These are phyloP conservation scores for Neogale vison DNA, from an alignment of 2,113 vertebrate species.

Conservation along the genomic window DNA sequence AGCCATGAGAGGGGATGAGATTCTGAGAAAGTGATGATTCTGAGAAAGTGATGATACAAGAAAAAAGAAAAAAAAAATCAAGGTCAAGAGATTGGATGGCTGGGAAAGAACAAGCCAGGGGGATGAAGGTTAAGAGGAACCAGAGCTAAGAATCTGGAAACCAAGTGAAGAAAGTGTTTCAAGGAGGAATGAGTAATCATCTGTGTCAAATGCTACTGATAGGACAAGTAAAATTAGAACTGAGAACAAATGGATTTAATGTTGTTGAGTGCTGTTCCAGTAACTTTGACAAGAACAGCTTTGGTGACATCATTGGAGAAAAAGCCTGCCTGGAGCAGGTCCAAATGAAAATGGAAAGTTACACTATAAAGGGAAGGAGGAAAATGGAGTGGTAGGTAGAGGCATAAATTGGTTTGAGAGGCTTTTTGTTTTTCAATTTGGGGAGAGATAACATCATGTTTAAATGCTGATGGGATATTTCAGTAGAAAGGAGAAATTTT, in stretches of 20 bases:
- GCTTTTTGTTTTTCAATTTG: background rate
- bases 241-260: background rate
- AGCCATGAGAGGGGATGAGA: background rate
- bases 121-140: background rate
- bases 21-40: background rate
- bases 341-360: constrained; percentile 21
- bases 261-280: too few species aligned
- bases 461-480: background rate
- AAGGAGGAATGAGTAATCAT: background rate
- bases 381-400: background rate
- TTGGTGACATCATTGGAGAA: background rate
- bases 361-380: background rate
- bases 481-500: background rate
- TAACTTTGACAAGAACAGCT: background rate
- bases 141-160: background rate
- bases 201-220: background rate
- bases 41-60: background rate
- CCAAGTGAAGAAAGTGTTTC: background rate
- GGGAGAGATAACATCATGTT: background rate
- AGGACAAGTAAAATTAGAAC: background rate
- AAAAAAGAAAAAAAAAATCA: background rate
- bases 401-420: background rate
- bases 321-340: background rate
- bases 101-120: background rate
- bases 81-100: background rate